Base-by-base conservation (phyloP, 2,113 vertebrate species). In the Meles meles region DNA sequence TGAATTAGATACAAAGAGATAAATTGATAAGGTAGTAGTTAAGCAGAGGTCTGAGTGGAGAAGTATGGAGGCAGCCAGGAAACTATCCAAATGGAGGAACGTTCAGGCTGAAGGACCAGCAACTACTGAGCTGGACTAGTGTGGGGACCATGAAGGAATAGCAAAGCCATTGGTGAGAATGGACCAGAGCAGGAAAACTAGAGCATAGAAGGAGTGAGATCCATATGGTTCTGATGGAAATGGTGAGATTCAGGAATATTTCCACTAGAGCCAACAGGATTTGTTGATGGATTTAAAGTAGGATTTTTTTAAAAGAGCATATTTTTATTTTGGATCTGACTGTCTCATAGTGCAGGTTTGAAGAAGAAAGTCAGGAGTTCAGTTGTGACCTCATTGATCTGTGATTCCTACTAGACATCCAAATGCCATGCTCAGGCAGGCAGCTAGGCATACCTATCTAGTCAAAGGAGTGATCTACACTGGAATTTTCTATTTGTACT, bases 381-480 rank as follows among this genome's bases (percentile, higher is more conserved):
- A 31, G 6, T 9, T 59, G n/a, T 86, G 37, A 74, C 37, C 27
- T 15, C 71, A n/a, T 5, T 7, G 39, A 57, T 67, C 18, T 25
- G 25, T 76, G 72, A 76, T 76, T 44, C 72, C 7, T 76, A 25
- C 14, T 86, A 69, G 79, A n/a, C 11, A n/a, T 29, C 15, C 47
- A 76, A 85, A 17, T 39, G 12, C 31, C 11, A 34, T 7, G 7
- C 12, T 13, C 55, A 34, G 27, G 57, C 3, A 5, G 47, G 52
- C 31, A 18, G 57, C 8, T 12, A 42, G n/a, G 17, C 0, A 2
- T 11, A 12, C 2, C 1, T 34, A 27, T 34, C 17, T 55, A 15
- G 17, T 21, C 49, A 76, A 8, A 20, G 17, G 12, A 12, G 11
- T 37, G 18, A 15, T 52, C 80, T 49, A 3, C 71, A 44, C 39